phyloP scores from a whole-genome alignment of 2,888 invertebrate species.

The Synanthedon tipuliformis region DNA sequence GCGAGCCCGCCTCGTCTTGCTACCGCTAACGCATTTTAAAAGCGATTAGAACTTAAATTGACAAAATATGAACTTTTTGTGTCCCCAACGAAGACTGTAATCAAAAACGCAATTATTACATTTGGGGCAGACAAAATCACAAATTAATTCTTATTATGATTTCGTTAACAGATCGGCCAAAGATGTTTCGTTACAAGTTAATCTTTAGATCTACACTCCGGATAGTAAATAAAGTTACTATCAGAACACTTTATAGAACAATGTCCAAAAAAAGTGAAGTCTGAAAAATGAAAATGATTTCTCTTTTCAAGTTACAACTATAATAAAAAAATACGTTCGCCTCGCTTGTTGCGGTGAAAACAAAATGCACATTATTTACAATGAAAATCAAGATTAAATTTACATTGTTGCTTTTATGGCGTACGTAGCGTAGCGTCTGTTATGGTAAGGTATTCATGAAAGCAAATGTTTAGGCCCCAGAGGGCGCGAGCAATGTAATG shows the following conservation, averaged over 20 bases:
- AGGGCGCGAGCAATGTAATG: conserved; percentile 21
- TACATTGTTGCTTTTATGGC: conserved; percentile 55
- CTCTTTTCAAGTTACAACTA: background rate
- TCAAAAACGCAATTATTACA: conserved; percentile 60
- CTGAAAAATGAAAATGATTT: no score
- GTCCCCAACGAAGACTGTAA: conserved; percentile 42
- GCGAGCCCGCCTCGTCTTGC: conserved; percentile 27
- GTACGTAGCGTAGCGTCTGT: conserved; percentile 37
- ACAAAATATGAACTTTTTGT: conserved; percentile 70
- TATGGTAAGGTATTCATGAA: conserved; percentile 64
- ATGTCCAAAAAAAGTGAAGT: no score
- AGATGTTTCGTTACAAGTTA: no score
- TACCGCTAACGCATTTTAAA: conserved; percentile 63
- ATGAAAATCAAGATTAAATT: conserved; percentile 56
- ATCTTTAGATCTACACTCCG: no score
- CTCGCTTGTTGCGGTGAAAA: conserved; percentile 10
- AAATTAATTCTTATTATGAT: no score
- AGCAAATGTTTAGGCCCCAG: conserved; percentile 54
- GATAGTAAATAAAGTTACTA: no score
- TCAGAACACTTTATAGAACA: no score
- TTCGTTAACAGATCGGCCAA: no score
- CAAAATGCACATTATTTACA: conserved; percentile 31
- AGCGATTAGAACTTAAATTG: conserved; percentile 70
- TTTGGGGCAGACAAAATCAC: conserved; percentile 23
- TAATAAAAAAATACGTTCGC: conserved; percentile 10